A percentile compares a stretch with the other conserved stretches of the same genome.
These are phyloP conservation scores for Acrocera orbiculus DNA, from an alignment of 2,888 invertebrate species.

Conservation along the genomic window DNA sequence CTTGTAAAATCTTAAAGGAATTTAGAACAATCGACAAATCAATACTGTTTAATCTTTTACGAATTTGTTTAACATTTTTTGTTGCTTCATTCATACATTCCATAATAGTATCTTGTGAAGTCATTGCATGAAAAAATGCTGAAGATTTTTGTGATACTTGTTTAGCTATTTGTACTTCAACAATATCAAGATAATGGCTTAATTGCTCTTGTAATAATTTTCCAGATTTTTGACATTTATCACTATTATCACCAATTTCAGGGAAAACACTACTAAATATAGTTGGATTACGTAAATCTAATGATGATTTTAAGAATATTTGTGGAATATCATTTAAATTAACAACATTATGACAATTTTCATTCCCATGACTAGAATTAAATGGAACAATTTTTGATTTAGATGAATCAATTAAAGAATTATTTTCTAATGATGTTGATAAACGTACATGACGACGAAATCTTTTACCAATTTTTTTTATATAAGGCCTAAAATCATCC, in stretches of 20 bases:
- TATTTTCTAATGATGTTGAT: neutral
- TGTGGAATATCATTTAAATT: conserved; percentile 55
- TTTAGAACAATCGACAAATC: conserved; percentile 63
- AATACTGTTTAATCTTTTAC: conserved; percentile 57
- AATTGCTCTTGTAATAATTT: conserved; percentile 72
- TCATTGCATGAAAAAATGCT: conserved; percentile 96
- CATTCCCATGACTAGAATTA: neutral
- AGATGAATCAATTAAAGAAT: conserved; percentile 1
- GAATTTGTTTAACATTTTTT: conserved; percentile 51
- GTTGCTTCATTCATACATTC: conserved; percentile 79
- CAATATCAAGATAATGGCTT: conserved; percentile 85
- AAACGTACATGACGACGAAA: conserved; percentile 44
- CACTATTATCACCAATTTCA: conserved; percentile 34
- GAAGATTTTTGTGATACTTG: conserved; percentile 85
- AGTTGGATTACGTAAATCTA: conserved; percentile 60
- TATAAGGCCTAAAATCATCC: conserved; percentile 72
- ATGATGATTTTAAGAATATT: conserved; percentile 63
- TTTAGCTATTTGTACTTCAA: conserved; percentile 83
- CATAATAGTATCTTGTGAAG: conserved; percentile 93
- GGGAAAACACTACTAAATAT: conserved; percentile 78
- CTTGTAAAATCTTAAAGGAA: conserved; percentile 59
- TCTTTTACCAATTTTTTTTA: conserved; percentile 55
- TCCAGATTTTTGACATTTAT: conserved; percentile 33
- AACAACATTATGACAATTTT: conserved; percentile 18
- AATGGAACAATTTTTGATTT: too few relatives aligned